Base-by-base conservation (phyloP, 2,888 invertebrate genomes). In the Eucriotettix oculatus region DNA sequence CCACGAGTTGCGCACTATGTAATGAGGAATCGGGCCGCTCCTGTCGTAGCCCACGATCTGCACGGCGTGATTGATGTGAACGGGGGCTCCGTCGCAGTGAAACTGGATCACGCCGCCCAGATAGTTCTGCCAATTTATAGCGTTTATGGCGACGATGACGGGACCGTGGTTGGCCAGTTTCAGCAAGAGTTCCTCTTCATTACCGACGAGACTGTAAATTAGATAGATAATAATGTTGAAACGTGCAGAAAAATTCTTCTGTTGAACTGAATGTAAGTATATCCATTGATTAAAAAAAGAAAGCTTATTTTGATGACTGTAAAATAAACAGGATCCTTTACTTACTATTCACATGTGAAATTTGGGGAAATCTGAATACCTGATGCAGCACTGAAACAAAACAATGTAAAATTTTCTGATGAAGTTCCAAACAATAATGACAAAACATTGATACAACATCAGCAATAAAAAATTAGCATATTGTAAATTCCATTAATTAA, bases 1-100 rank as follows among this genome's bases (percentile, higher is more conserved):
- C 92, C 92, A 93, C 0, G 90, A 90, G 74, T 92, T 92, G 67
- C 86, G 80, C 0, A 86, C 85, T 57, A 92, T 88, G 71, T 90
- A 93, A 74, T 84, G 82, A 0, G 91, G 91, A 16, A 86, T 81
- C 1, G 78, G 75, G 9, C 80, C 83, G 10, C 81, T 80, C 17
- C 84, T 72, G 69, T 92, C 86, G 70, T 91, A 93, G 1, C 93
- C 92, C 0, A 92, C 85, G 58, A 92, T 76, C 70, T 89, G 82
- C 0, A 90, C 88, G 0, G 90, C 90, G 69, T 92, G 91, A 71
- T 91, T 90, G n/a, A 87, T 72, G 52, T 77, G 77, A 1, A 68
- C 58, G 0, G 77, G 71, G 0, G 75, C 71, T 3, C 80, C 79
- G 59, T 84, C 81, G 76, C 92, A 92, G 68, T 90, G 85, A 69